These are phyloP conservation scores for Monopis laevigella DNA, from an alignment of 2,888 invertebrate species.

Conservation along the genomic window DNA sequence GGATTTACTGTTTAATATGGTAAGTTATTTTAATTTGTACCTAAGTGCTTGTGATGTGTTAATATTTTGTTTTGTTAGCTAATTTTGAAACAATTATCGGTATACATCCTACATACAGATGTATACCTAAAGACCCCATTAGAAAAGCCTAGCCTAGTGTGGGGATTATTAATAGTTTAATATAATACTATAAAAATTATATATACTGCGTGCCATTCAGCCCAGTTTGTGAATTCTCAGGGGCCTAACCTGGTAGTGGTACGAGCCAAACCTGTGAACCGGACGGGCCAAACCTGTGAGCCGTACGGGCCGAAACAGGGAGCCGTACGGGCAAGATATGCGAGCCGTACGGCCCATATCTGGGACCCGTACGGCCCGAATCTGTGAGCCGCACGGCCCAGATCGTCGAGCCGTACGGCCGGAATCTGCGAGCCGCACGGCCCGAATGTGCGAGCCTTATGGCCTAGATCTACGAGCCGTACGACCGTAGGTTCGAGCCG, in stretches of 20 bases:
- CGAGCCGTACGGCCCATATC: constrained; percentile 1
- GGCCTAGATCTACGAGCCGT: not conserved
- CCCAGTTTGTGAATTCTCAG: not conserved
- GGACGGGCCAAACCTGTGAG: not conserved
- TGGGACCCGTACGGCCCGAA: not conserved
- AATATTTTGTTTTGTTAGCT: not conserved
- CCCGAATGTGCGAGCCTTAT: not conserved
- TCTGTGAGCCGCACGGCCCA: constrained; percentile 3
- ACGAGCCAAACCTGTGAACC: not conserved
- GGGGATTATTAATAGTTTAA: too few species aligned
- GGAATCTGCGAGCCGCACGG: constrained; percentile 1
- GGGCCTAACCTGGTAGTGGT: not conserved
- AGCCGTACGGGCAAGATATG: not conserved
- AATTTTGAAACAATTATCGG: not conserved
- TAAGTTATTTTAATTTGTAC: too few species aligned
- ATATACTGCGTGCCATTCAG: not conserved
- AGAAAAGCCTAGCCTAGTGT: too few species aligned
- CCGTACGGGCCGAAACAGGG: not conserved
- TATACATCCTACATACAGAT: not conserved
- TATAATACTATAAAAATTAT: too few species aligned
- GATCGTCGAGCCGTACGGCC: not conserved
- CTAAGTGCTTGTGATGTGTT: too few species aligned
- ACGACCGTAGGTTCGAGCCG: not conserved
- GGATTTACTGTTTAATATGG: not conserved
- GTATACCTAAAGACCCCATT: not conserved